phyloP scores from a whole-genome alignment of 2,888 invertebrate genomes.

The Zygaena filipendulae region DNA sequence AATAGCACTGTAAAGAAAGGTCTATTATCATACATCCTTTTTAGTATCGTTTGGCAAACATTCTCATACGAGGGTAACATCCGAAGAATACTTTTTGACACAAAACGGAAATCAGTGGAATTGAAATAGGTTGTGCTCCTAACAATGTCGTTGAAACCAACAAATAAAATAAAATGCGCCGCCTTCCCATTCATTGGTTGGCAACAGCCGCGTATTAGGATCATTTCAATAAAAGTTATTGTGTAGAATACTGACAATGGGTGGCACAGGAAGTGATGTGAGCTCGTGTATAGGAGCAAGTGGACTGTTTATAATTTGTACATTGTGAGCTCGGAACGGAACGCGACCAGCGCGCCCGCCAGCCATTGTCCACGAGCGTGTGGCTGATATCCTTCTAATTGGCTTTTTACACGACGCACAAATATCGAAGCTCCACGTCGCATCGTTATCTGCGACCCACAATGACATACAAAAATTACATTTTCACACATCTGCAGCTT shows the following conservation, averaged over 20 bases:
- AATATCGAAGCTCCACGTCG: conserved; percentile 25
- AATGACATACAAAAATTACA: neutral
- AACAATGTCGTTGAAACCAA: conserved; percentile 50
- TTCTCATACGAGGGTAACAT: conserved; percentile 28
- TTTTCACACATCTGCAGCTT: neutral
- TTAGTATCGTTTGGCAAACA: conserved; percentile 33
- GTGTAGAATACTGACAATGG: conserved; percentile 62
- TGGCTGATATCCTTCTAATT: conserved; percentile 49
- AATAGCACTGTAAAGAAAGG: no score
- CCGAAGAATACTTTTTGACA: conserved; percentile 41
- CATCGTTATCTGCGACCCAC: conserved; percentile 11
- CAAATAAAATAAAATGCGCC: conserved; percentile 40
- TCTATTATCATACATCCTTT: conserved; percentile 25
- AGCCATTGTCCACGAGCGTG: conserved; percentile 37
- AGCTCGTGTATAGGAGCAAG: conserved; percentile 56
- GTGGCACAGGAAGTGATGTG: conserved; percentile 61
- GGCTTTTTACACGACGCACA: conserved; percentile 43
- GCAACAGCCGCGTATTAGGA: conserved; percentile 47
- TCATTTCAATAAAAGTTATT: conserved; percentile 67
- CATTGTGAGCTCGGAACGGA: conserved; percentile 52
- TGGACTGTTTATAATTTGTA: conserved; percentile 68
- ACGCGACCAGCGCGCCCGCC: conserved; percentile 39
- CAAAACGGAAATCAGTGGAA: conserved; percentile 53
- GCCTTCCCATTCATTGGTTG: conserved; percentile 37
- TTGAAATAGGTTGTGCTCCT: conserved; percentile 43